Percentiles rank a stretch among this genome's conserved stretches.
Conservation (phyloP, 1,140 invertebrate genomes). For the Ganaspis sp. region DNA sequence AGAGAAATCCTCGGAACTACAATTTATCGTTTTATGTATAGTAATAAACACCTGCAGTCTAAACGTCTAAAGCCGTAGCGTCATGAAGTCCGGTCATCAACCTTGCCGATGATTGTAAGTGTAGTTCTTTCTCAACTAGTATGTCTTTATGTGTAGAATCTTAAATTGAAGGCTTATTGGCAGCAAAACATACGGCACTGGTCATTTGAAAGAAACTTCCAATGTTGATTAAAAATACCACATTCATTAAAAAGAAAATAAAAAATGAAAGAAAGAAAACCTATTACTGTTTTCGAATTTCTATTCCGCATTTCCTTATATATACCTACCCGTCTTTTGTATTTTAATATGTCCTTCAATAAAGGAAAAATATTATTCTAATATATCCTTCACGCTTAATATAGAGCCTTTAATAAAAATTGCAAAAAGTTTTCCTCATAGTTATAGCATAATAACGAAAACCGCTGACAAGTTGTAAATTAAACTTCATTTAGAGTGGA, state of each 20-base stretch:
- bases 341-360: no score
- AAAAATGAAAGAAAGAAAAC: neutral
- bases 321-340: no score
- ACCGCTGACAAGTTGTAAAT: no score
- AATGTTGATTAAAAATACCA: neutral
- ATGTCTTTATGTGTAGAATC: neutral
- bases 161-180: neutral
- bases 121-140: slow-evolving; percentile 1
- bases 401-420: no score
- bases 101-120: slow-evolving; percentile 1
- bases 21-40: neutral
- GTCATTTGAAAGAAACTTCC: no score
- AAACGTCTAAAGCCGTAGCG: neutral
- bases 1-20: neutral
- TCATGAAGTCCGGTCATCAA: slow-evolving; percentile 2
- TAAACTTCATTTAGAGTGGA: no score
- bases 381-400: no score
- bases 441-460: no score
- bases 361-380: no score
- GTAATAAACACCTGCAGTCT: neutral
- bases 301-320: no score
- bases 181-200: neutral
- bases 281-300: no score
- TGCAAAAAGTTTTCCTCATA: no score
- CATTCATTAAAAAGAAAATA: neutral